Evolutionary conservation across 1,140 invertebrate genomes (phyloP).

Genomic region (Aphis gossypii): DNA sequence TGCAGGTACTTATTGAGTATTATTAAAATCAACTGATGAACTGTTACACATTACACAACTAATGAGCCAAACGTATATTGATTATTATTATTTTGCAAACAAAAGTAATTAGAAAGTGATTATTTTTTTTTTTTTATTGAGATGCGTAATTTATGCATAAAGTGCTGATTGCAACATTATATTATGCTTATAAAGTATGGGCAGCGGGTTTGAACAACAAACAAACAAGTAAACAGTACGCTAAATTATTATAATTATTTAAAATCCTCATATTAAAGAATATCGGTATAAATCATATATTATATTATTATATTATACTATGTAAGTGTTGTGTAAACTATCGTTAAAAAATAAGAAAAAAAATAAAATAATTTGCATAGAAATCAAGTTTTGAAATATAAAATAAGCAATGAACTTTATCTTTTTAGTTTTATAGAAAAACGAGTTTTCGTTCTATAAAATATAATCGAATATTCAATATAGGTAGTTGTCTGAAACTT

Average conservation of each 20-base stretch:
- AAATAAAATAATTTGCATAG: background rate
- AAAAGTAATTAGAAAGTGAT: conserved; percentile 13
- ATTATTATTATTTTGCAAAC: background rate
- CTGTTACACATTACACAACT: background rate
- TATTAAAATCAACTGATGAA: background rate
- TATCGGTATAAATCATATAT: background rate
- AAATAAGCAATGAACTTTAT: background rate
- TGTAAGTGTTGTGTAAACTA: background rate
- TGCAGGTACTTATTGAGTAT: background rate
- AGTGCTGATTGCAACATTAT: background rate
- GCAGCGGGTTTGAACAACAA: background rate
- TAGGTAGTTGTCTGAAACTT: background rate
- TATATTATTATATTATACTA: background rate
- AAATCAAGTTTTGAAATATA: background rate
- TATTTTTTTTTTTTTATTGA: background rate
- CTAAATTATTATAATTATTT: background rate
- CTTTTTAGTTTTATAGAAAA: background rate
- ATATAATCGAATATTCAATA: background rate
- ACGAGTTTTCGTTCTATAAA: background rate
- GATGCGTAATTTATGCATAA: background rate
- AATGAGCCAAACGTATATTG: background rate
- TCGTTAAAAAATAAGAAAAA: background rate
- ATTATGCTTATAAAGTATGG: background rate
- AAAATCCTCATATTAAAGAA: background rate
- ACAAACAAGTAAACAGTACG: background rate